Percentiles rank a stretch among this genome's conserved stretches.
Evolutionary conservation across 2,113 vertebrate species (phyloP).

Genomic region (Pollachius pollachius): DNA sequence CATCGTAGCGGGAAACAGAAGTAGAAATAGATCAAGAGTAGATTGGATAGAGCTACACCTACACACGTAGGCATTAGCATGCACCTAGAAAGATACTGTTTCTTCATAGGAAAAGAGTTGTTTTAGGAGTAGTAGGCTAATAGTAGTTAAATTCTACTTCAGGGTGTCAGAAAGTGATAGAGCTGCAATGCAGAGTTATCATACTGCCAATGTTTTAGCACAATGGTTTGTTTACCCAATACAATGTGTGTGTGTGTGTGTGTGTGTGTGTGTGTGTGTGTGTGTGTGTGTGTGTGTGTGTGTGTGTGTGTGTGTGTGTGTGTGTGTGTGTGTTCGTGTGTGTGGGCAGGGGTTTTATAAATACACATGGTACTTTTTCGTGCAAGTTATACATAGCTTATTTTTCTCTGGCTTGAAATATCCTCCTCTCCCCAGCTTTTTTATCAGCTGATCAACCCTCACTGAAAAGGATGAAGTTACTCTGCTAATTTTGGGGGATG

Average conservation of each 20-base stretch:
- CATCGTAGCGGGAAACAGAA: slow-evolving; percentile 7
- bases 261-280: neutral
- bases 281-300: neutral
- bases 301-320: neutral
- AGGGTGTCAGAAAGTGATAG: no score
- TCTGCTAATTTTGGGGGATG: no score
- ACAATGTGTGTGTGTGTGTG: neutral
- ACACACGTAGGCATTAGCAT: neutral
- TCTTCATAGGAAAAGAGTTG: no score
- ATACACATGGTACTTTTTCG: neutral
- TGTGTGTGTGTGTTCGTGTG: neutral
- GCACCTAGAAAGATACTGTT: neutral
- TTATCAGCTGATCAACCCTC: no score
- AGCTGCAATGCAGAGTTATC: no score
- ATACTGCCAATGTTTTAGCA: no score
- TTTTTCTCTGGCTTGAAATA: neutral
- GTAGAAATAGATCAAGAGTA: neutral
- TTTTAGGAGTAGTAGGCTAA: no score
- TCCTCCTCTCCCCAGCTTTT: no score
- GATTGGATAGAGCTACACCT: neutral
- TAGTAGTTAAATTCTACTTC: no score
- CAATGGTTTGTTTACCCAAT: neutral
- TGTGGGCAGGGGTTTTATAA: neutral
- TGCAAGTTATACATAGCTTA: neutral
- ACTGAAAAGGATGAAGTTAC: no score